These are phyloP conservation scores for Bembecia ichneumoniformis DNA, from an alignment of 2,888 invertebrate genomes.

Conservation along the genomic window DNA sequence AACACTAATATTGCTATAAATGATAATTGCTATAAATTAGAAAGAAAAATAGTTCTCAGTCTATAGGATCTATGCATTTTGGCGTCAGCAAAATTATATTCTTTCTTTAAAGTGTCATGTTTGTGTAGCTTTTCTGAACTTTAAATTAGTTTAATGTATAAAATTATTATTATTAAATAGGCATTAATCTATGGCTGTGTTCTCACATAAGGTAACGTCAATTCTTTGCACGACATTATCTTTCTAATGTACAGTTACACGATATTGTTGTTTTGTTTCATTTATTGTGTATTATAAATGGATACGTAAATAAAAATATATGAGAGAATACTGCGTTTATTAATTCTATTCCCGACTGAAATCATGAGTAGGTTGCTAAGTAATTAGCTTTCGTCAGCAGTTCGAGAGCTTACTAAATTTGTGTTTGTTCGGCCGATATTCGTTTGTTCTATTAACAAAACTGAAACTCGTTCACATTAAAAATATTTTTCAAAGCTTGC, in stretches of 20 bases:
- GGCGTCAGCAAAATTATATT: conserved; percentile 14
- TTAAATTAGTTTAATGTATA: conserved; percentile 30
- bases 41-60: too few relatives aligned
- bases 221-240: conserved; percentile 68
- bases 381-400: neutral
- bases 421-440: neutral
- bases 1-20: too few relatives aligned
- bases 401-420: neutral
- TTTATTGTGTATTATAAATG: conserved; percentile 45
- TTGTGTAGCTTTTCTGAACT: conserved; percentile 23
- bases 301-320: conserved; percentile 58
- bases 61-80: neutral
- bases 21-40: too few relatives aligned
- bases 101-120: conserved; percentile 20
- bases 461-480: too few relatives aligned
- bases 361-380: neutral
- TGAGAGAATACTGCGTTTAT: neutral
- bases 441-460: neutral
- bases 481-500: too few relatives aligned
- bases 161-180: conserved; percentile 22
- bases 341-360: neutral
- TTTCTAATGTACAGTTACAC: conserved; percentile 59
- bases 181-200: conserved; percentile 69
- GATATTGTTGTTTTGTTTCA: conserved; percentile 41
- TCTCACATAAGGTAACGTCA: conserved; percentile 69